Evolutionary conservation across 2,797 vertebrate species (phyloP), one percentile per base, ranked within the genome.

Genomic region (Nasua narica): DNA sequence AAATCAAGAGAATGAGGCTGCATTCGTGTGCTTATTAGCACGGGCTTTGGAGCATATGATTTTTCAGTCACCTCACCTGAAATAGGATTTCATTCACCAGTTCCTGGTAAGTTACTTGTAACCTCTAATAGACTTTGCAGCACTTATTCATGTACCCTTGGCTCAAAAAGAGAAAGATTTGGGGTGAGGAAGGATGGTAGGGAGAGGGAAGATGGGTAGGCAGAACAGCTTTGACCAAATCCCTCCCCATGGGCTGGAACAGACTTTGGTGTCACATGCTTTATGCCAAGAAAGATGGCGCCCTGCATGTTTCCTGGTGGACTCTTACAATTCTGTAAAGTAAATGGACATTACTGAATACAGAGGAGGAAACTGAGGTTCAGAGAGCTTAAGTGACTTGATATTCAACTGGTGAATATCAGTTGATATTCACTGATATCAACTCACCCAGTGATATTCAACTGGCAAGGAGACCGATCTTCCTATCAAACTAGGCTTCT

Each of bases 31-130:
- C 70, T 52, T 1, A 29, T 52, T 1, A 29, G 69, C 58, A 7
- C 60, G 4, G 1, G n/a, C 67, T 69, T 4, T 3, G 25, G n/a
- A 13, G 65, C 78, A 19, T 12, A 58, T 21, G 74, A 37, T 9
- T 78, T 50, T 87, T 87, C 52, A 62, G 79, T 91, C 65, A 67
- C 27, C 37, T 79, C 58, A 67, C 76, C 65, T 8, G 7, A 82
- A 85, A 60, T 37, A 35, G 87, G 56, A 90, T 96, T 83, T 94
- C 93, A 94, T 94, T 95, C 82, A 78, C 87, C 37, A 58, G n/a
- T 70, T 78, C 40, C 78, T 69, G 2, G 2, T 29, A 35, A 35
- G 48, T 62, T 89, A n/a, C 83, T 81, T 1, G 1, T 62, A 76
- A 92, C 56, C 93, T 70, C 52, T 25, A 52, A 87, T 15, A 56